Base-by-base conservation (phyloP, 2,888 invertebrate genomes). In the Spatulosminthurus flaviceps region DNA sequence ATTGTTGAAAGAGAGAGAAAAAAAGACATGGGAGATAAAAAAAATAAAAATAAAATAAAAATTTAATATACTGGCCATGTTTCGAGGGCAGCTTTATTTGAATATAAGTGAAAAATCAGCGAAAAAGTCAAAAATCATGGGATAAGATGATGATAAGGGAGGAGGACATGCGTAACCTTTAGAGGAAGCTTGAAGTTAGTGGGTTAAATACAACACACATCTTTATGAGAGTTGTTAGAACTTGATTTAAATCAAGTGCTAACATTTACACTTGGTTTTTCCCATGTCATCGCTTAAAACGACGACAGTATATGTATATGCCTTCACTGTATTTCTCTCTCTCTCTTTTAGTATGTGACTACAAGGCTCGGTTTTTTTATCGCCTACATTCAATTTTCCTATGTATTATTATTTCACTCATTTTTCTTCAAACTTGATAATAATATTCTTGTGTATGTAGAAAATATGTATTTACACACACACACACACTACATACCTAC, bases 211-310 rank as follows among this genome's bases (percentile, higher is more conserved):
- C n/a, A n/a, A n/a, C n/a, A n/a, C 16, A 51, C 16, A 51, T 51
- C 51, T 51, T 51, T 51, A 51, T 51, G 51, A n/a, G 51, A 51
- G 19, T 51, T 19, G 51, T 51, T 51, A 51, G 19, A n/a, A 51
- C 51, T 51, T 51, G 51, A 51, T 51, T 51, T 51, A 51, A 51
- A 51, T 51, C 51, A 51, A 51, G 51, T 51, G 51, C 51, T 51
- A 51, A 51, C 51, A 51, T 51, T n/a, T 51, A 51, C 51, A 51
- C 51, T 51, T 51, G n/a, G 19, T 51, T 51, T 51, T 51, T n/a
- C 51, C 51, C 19, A 19, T 51, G 16, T 51, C 51, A 51, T 51
- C 51, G 51, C 51, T 51, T 51, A 51, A n/a, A n/a, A 51, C 51
- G 51, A 51, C 51, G 19, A 51, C 51, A 51, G 19, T 51, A 19